A percentile compares a stretch with the other conserved stretches of the same genome.
phyloP scores from a whole-genome alignment of 1,140 invertebrate species.

The Hermetia illucens region DNA sequence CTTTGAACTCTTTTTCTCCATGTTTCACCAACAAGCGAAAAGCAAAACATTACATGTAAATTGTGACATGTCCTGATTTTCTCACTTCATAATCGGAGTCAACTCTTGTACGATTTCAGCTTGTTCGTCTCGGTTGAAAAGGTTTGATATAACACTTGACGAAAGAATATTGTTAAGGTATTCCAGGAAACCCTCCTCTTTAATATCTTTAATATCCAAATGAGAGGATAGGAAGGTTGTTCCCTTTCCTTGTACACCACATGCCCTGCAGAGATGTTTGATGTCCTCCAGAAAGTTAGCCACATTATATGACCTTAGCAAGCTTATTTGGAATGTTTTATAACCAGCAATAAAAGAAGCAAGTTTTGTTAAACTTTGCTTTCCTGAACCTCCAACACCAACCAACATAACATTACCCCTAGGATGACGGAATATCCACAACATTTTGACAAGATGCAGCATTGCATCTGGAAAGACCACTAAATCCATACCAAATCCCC shows the following conservation, averaged over 20 bases:
- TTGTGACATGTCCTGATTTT: slow-evolving; percentile 57
- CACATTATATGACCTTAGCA: slow-evolving; percentile 58
- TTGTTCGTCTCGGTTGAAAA: slow-evolving; percentile 71
- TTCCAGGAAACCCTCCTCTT: slow-evolving; percentile 74
- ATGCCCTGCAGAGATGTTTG: slow-evolving; percentile 54
- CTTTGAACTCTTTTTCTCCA: slow-evolving; percentile 53
- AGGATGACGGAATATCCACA: slow-evolving; percentile 39
- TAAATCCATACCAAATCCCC: slow-evolving; percentile 61
- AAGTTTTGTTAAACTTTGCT: slow-evolving; percentile 67
- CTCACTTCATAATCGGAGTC: slow-evolving; percentile 67
- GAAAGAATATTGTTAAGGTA: slow-evolving; percentile 78
- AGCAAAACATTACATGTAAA: slow-evolving; percentile 68
- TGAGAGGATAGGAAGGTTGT: slow-evolving; percentile 78
- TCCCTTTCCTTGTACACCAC: slow-evolving; percentile 50
- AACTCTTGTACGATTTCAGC: slow-evolving; percentile 60
- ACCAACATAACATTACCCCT: slow-evolving; percentile 66
- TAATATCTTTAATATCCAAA: slow-evolving; percentile 81
- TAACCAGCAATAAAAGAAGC: slow-evolving; percentile 71
- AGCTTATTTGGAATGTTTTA: slow-evolving; percentile 63
- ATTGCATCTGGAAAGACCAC: slow-evolving; percentile 77
- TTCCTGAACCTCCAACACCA: slow-evolving; percentile 76
- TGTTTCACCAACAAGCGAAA: slow-evolving; percentile 69
- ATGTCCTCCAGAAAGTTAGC: slow-evolving; percentile 71
- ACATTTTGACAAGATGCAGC: slow-evolving; percentile 67
- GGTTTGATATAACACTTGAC: slow-evolving; percentile 68